Evolutionary conservation across 2,113 vertebrate species (phyloP).

Genomic region (Hippocampus barbouri): DNA sequence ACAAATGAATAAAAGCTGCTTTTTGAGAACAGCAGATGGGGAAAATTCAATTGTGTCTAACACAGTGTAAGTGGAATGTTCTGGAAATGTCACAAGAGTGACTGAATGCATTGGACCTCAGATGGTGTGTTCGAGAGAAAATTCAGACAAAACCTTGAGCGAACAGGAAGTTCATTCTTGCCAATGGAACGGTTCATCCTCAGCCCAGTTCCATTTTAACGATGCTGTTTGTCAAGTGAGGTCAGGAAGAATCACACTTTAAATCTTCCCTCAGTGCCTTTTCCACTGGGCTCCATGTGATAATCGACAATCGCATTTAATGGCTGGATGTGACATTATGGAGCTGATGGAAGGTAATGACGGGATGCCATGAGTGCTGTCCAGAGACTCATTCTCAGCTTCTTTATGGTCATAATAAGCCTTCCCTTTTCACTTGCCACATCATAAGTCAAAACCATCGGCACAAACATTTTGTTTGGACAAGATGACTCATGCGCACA

Average conservation of each 20-base stretch:
- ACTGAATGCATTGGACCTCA: neutral
- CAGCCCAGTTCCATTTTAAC: neutral
- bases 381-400: conserved; percentile 16
- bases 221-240: neutral
- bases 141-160: conserved; percentile 34
- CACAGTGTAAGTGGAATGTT: neutral
- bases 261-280: neutral
- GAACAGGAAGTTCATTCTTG: conserved; percentile 40
- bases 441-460: conserved; percentile 2
- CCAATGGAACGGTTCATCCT: conserved; percentile 30
- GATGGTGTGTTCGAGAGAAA: conserved; percentile 4
- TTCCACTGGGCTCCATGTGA: conserved; percentile 7
- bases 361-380: conserved; percentile 23
- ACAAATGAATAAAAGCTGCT: conserved; percentile 40
- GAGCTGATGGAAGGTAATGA: conserved; percentile 55
- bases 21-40: conserved; percentile 30
- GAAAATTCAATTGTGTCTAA: conserved; percentile 28
- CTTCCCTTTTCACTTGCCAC: conserved; percentile 30
- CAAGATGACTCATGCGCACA: neutral
- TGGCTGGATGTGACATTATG: conserved; percentile 27
- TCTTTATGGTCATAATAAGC: conserved; percentile 39
- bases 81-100: neutral
- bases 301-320: conserved; percentile 47
- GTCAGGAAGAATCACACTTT: neutral
- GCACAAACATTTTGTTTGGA: conserved; percentile 16